Evolutionary conservation across 2,888 invertebrate genomes (phyloP).

Genomic region (Thera britannica): DNA sequence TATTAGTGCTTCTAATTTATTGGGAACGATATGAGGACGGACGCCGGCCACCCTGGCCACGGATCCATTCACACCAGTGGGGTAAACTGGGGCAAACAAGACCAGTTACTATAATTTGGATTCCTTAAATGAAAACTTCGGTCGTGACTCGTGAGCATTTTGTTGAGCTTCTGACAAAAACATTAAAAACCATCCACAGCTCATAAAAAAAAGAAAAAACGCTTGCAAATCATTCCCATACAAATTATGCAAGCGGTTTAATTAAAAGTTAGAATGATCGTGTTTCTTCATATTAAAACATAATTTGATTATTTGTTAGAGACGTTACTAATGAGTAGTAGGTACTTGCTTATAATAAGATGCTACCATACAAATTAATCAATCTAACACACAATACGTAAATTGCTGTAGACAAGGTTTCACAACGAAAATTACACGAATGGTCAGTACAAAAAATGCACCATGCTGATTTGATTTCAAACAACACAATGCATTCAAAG

Average conservation of each 20-base stretch:
- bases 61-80: slow-evolving; percentile 76
- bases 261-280: background rate
- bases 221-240: no score
- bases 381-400: background rate
- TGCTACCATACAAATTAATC: background rate
- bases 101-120: background rate
- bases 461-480: slow-evolving; percentile 19
- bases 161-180: no score
- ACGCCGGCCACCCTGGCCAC: slow-evolving; percentile 81
- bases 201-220: no score
- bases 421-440: slow-evolving; percentile 5
- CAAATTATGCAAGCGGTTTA: no score
- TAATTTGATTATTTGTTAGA: background rate
- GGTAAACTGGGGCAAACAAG: slow-evolving; percentile 52
- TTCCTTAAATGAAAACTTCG: background rate
- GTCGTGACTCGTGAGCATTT: background rate
- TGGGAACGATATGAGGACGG: slow-evolving; percentile 81
- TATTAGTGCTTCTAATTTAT: slow-evolving; percentile 84
- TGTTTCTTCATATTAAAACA: background rate
- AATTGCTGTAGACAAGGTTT: background rate
- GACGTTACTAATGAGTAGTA: background rate
- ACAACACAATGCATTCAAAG: slow-evolving; percentile 25
- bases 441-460: slow-evolving; percentile 19
- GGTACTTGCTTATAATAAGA: background rate
- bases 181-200: no score